Conservation (phyloP, 92 coral and sea anemone species). For the Diadumene lineata region DNA sequence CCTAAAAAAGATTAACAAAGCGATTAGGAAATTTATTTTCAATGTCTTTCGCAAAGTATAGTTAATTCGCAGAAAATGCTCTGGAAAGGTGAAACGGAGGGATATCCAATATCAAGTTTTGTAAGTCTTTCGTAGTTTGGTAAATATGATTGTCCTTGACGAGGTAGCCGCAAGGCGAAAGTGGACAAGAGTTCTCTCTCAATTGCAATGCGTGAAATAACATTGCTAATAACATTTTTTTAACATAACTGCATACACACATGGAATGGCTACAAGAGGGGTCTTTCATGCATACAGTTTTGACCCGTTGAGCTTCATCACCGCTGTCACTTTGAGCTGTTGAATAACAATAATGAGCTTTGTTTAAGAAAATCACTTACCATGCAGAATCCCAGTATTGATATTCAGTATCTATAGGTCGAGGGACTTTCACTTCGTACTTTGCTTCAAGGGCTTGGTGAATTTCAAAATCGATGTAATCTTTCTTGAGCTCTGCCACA, state of each 20-base stretch:
- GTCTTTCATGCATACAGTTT: neutral
- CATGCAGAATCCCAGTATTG: slow-evolving; percentile 46
- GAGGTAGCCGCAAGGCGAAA: no score
- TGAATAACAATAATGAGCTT: neutral
- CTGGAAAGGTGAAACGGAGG: no score
- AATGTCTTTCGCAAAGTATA: neutral
- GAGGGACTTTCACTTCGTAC: slow-evolving; percentile 33
- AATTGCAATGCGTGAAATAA: no score
- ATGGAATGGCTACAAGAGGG: no score
- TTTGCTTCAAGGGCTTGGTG: slow-evolving; percentile 48
- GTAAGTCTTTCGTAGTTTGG: neutral
- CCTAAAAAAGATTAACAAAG: slow-evolving; percentile 14
- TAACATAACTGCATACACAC: no score
- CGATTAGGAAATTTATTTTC: neutral
- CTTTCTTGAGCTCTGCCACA: slow-evolving; percentile 11
- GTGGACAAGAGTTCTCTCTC: no score
- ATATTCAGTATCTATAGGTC: slow-evolving; percentile 37
- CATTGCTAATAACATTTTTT: no score
- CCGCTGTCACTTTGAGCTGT: neutral
- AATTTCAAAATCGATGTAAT: slow-evolving; percentile 27
- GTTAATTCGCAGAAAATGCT: neutral
- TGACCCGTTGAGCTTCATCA: neutral
- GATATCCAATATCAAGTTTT: no score
- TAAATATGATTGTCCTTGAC: no score
- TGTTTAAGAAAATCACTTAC: slow-evolving; percentile 8